Evolutionary conservation across 2,113 vertebrate species (phyloP).

Genomic region (Oreocharis arfaki): DNA sequence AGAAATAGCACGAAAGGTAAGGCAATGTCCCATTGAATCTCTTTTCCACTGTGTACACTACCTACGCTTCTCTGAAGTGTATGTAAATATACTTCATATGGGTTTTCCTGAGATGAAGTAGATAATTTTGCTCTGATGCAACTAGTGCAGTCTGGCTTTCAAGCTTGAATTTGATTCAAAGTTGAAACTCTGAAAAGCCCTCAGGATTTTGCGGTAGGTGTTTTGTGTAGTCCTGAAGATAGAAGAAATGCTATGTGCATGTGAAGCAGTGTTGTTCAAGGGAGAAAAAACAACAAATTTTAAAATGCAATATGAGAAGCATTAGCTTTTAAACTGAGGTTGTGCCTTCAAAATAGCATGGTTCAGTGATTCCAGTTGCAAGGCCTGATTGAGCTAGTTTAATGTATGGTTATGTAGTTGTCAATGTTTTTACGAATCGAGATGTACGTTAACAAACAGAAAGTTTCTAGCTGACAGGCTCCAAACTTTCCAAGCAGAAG

Average conservation of each 20-base stretch:
- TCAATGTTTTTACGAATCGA: neutral
- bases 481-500: neutral
- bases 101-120: neutral
- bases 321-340: neutral
- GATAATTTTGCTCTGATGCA: neutral
- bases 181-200: neutral
- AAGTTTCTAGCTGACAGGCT: neutral
- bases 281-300: neutral
- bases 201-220: neutral
- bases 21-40: rapidly evolving
- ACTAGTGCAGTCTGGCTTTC: neutral
- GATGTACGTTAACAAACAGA: neutral
- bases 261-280: neutral
- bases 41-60: neutral
- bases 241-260: neutral
- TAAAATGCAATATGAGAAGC: neutral
- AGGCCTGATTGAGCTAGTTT: rapidly evolving
- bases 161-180: neutral
- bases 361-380: neutral
- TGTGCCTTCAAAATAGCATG: neutral
- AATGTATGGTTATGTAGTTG: neutral
- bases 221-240: neutral
- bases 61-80: neutral
- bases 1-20: neutral
- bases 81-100: neutral